phyloP scores from a whole-genome alignment of 2,888 invertebrate species.

The Dasysyrphus albostriatus region DNA sequence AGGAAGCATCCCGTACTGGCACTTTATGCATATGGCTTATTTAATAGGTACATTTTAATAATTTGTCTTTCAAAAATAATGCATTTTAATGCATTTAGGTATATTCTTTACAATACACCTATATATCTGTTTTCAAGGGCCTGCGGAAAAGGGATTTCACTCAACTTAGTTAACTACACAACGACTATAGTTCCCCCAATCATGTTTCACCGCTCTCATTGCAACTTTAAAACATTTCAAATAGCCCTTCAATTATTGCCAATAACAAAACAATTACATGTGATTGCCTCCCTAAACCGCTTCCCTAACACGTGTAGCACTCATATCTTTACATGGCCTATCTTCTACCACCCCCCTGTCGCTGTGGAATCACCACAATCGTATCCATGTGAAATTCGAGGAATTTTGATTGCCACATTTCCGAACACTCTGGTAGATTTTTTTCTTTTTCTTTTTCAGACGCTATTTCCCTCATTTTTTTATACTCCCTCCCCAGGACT shows the following conservation, averaged over 20 bases:
- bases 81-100: too few relatives aligned
- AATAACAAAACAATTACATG: constrained; percentile 67
- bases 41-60: too few relatives aligned
- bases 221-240: constrained; percentile 44
- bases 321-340: constrained; percentile 11
- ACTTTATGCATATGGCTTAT: too few relatives aligned
- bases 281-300: constrained; percentile 58
- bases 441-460: constrained; percentile 16
- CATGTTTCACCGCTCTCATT: not conserved
- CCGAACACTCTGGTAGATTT: constrained; percentile 24
- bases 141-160: not conserved
- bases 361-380: not conserved
- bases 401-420: constrained; percentile 60
- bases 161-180: not conserved
- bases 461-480: not conserved
- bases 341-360: not conserved
- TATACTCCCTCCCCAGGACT: constrained; percentile 32
- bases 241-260: constrained; percentile 61
- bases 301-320: constrained; percentile 2
- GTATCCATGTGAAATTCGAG: constrained; percentile 47
- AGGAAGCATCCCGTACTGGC: too few relatives aligned
- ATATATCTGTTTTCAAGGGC: too few relatives aligned
- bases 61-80: too few relatives aligned
- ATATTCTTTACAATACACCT: too few relatives aligned
- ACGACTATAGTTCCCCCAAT: not conserved